Conservation (phyloP, 2,797 vertebrate species). For the Cirrhinus mrigala region DNA sequence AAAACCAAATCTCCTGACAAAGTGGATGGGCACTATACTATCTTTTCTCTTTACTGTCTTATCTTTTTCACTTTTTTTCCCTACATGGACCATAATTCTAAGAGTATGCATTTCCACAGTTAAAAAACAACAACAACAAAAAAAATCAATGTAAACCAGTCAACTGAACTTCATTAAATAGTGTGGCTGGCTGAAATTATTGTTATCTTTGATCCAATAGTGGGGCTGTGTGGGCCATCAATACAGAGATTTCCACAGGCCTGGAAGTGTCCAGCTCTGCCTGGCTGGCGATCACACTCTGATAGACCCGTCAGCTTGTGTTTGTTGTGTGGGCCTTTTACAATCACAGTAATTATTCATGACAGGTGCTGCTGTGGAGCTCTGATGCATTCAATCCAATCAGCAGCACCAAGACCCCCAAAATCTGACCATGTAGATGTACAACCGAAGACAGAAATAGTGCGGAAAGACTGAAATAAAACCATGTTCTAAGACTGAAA, state of each 20-base stretch:
- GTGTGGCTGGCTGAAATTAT: neutral
- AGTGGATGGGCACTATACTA: neutral
- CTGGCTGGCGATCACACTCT: conserved; percentile 66
- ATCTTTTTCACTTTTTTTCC: neutral
- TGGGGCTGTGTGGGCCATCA: conserved; percentile 30
- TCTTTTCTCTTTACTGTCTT: neutral
- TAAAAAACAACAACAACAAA: neutral
- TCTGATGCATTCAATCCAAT: conserved; percentile 58
- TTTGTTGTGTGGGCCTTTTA: conserved; percentile 61
- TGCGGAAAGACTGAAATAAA: neutral
- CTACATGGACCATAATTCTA: neutral
- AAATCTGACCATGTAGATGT: conserved; percentile 21
- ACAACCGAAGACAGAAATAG: neutral
- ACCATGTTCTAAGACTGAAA: neutral
- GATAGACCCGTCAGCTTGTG: conserved; percentile 72
- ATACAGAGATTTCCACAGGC: conserved; percentile 49
- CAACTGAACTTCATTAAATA: conserved; percentile 29
- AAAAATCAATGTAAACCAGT: neutral
- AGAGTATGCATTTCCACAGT: neutral
- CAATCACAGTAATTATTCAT: conserved; percentile 71
- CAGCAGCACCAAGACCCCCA: conserved; percentile 32
- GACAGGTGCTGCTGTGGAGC: conserved; percentile 68
- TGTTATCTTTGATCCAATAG: conserved; percentile 23
- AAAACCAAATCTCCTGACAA: neutral
- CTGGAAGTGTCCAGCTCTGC: conserved; percentile 44